Base-by-base conservation (phyloP, 2,797 vertebrate species). In the Liasis olivaceus region DNA sequence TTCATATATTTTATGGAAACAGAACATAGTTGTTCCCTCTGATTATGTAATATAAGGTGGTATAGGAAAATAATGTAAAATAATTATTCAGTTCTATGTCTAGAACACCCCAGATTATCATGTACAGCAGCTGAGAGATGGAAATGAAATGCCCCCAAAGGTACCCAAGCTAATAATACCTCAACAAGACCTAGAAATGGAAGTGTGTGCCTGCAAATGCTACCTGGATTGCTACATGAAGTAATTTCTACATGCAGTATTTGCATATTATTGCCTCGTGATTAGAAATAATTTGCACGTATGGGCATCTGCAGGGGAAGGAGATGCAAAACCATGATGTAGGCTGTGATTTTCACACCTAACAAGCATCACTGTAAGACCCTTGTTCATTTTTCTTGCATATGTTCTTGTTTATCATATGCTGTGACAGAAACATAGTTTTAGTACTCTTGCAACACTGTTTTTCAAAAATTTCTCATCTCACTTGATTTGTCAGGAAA, bases 1-100 rank as follows among this genome's bases (percentile, higher is more conserved):
- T 90, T 17, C 88, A 93, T 90, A 93, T 90, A 89, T 91, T 84
- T 26, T 26, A 51, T 72, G 5, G 91, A 95, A 95, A 92, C 93
- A 91, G 85, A 92, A n/a, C 95, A 89, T 92, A 95, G n/a, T 91
- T 31, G 77, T 93, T 0, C 4, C 31, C 36, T 89, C 20, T 0
- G 91, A 93, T 93, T 93, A 85, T 58, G 93, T 92, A 84, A 88
- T 85, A 88, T 93, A 47, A 89, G 47, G 90, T 92, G 81, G 77
- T 93, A 84, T 92, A 93, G 14, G 15, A 81, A 87, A 90, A 81
- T 31, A 12, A 58, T 89, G 59, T 64, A 56, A 89, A 24, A 17
- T 5, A 36, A 56, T 28, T 87, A 88, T 91, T 36, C 15, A 51
- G 59, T 36, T 62, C 24, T 58, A 51, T n/a, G 86, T 66, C 11